Percentiles rank a stretch among this genome's conserved stretches.
These are phyloP conservation scores for Stenodema calcarata DNA, from an alignment of 2,888 invertebrate genomes.

Conservation along the genomic window DNA sequence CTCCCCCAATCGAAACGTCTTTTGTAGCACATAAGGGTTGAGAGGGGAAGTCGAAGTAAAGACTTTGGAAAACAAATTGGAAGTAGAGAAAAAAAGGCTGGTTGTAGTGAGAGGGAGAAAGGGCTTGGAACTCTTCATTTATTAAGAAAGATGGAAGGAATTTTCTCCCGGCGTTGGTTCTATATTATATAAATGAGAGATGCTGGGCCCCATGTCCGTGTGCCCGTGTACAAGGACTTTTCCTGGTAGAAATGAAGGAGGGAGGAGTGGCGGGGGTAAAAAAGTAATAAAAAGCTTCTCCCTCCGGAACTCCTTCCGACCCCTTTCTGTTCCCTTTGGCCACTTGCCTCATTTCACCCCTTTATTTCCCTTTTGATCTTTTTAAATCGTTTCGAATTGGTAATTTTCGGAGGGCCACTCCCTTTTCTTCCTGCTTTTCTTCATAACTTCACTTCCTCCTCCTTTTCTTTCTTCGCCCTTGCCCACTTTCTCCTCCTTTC, in stretches of 20 bases:
- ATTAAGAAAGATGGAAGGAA: conserved; percentile 26
- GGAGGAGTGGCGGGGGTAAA: conserved; percentile 42
- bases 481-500: neutral
- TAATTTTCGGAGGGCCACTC: conserved; percentile 35
- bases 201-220: conserved; percentile 46
- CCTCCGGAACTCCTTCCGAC: neutral
- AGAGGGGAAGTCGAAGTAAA: neutral
- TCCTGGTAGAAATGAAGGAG: neutral
- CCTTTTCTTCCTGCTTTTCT: conserved; percentile 23
- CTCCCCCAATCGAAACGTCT: no score
- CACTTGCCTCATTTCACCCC: conserved; percentile 45
- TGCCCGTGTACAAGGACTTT: neutral
- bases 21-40: neutral
- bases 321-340: neutral
- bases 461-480: neutral
- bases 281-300: conserved; percentile 54
- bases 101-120: neutral
- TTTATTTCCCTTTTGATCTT: conserved; percentile 44
- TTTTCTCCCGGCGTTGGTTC: conserved; percentile 48
- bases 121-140: conserved; percentile 1
- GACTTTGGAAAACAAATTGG: neutral
- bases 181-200: conserved; percentile 56
- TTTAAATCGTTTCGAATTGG: conserved; percentile 46
- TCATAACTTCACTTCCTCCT: conserved; percentile 15
- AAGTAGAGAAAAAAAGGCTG: neutral